Base-by-base conservation (phyloP, 1,140 invertebrate species). In the Rhagoletis zephyria region DNA sequence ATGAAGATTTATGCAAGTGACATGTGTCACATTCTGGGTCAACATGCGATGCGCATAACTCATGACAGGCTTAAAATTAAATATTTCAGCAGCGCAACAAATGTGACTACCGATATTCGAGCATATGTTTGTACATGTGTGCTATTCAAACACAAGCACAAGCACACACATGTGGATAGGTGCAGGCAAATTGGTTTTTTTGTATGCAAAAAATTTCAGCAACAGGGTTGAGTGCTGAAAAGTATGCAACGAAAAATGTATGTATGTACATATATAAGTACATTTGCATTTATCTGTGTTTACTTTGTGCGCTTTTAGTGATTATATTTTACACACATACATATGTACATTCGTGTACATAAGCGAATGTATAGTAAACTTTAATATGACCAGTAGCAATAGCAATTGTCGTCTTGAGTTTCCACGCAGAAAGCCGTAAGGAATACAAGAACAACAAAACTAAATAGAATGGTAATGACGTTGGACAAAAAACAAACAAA, bases 1-100 rank as follows among this genome's bases (percentile, higher is more conserved):
- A 86, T 88, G 64, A 88, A 88, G 86, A 88, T 88, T 87, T 88
- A 88, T 88, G 87, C 86, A 77, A 63, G 87, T 88, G 87, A 88
- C 87, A 88, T 88, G 85, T 88, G 87, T 87, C 87, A 87, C 87
- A 87, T 88, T 87, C 87, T 88, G 85, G 87, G 87, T 87, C 87
- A 88, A 87, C 86, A 87, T 87, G 64, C 86, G 86, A 87, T 65
- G 85, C 63, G 86, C 86, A 87, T 87, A 87, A 87, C 64, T 87
- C 86, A 70, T 85, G 85, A 85, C 59, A 61, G 85, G 85, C 60
- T 85, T 85, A 85, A 85, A 85, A 85, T 85, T 85, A 85, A 85
- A 85, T 85, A 85, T 85, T 85, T 85, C 85, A 85, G 85, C 85
- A 85, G 60, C 59, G 60, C 85, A 61, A 85, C 56, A 60, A 85